Evolutionary conservation across 92 coral and sea anemone species (phyloP).

Genomic region (Bergia sp.): DNA sequence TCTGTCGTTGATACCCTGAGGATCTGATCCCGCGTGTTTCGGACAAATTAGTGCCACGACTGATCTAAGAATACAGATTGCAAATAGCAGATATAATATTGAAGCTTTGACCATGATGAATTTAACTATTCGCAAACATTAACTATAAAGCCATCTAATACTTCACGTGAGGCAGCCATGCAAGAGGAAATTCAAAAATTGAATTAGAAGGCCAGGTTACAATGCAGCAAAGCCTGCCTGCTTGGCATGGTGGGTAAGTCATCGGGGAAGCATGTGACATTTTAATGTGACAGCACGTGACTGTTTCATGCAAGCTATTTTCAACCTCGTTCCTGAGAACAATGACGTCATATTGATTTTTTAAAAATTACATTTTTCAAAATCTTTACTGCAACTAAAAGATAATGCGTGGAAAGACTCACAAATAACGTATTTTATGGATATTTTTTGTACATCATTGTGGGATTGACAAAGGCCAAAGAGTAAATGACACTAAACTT

Average conservation of each 20-base stretch:
- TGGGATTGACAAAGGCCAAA: too few relatives aligned
- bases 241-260: conserved; percentile 10
- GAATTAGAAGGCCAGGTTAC: conserved; percentile 22
- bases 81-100: not conserved
- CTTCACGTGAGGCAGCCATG: not conserved
- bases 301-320: not conserved
- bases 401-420: too few relatives aligned
- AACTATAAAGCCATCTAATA: too few relatives aligned
- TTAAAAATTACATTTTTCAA: too few relatives aligned
- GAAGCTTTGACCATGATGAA: not conserved
- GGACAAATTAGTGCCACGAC: not conserved
- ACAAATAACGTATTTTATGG: too few relatives aligned
- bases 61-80: not conserved
- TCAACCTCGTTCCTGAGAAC: too few relatives aligned
- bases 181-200: not conserved
- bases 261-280: conserved; percentile 21
- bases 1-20: conserved; percentile 1
- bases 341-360: too few relatives aligned
- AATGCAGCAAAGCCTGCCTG: not conserved
- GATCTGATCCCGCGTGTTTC: not conserved
- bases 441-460: too few relatives aligned
- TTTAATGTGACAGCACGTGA: conserved; percentile 1
- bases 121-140: not conserved
- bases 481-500: too few relatives aligned
- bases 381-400: too few relatives aligned